A percentile compares a stretch with the other conserved stretches of the same genome.
Conservation (phyloP, 1,140 invertebrate genomes). For the Leptinotarsa undecemlineata region DNA sequence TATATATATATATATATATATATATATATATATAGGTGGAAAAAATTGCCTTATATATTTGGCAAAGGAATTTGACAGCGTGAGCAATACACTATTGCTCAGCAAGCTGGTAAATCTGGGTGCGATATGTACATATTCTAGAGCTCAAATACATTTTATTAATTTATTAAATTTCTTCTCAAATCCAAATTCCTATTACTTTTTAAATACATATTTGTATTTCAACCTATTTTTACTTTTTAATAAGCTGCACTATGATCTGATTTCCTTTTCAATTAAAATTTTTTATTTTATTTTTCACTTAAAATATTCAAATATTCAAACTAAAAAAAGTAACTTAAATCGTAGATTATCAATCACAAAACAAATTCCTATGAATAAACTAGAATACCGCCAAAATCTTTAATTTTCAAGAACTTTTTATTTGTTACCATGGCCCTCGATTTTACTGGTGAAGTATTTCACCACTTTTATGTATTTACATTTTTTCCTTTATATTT, state of each 20-base stretch:
- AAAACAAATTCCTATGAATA: slow-evolving; percentile 63
- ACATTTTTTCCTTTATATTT: no score
- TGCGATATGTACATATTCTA: slow-evolving; percentile 66
- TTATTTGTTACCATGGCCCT: no score
- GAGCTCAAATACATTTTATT: slow-evolving; percentile 55
- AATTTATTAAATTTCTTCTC: slow-evolving; percentile 53
- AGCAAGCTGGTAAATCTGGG: no score
- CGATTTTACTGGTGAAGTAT: no score
- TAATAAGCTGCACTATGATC: slow-evolving; percentile 64
- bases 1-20: no score
- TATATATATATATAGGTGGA: no score
- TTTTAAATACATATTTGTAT: slow-evolving; percentile 55
- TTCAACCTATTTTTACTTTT: slow-evolving; percentile 60
- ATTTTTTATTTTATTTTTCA: slow-evolving; percentile 58
- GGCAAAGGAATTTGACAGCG: no score
- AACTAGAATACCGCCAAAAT: slow-evolving; percentile 63
- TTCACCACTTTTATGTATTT: no score
- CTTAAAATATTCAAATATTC: slow-evolving; percentile 61
- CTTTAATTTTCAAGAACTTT: slow-evolving; percentile 60
- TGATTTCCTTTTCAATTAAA: slow-evolving; percentile 58
- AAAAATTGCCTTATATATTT: no score
- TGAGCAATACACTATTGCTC: no score
- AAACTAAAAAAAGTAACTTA: slow-evolving; percentile 59
- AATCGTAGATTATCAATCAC: slow-evolving; percentile 63
- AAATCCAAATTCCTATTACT: slow-evolving; percentile 59